Evolutionary conservation across 2,113 vertebrate genomes (phyloP).

Genomic region (Mus spicilegus): DNA sequence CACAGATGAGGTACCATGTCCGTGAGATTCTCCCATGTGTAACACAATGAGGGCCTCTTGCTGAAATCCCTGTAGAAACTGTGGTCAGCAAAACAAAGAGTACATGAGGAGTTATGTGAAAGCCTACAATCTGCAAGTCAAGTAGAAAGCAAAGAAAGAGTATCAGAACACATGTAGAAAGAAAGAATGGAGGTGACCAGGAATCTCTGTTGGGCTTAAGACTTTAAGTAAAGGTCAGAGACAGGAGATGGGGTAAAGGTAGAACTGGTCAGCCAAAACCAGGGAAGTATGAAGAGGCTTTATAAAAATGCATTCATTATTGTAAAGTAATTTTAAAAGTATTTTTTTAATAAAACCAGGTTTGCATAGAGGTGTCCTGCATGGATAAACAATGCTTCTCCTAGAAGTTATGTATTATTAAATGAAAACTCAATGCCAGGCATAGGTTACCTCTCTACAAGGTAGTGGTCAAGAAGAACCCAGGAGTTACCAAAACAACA

Average conservation of each 20-base stretch:
- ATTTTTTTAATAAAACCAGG: neutral
- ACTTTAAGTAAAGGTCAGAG: neutral
- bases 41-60: neutral
- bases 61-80: constrained; percentile 64
- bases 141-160: neutral
- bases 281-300: neutral
- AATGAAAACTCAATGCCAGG: neutral
- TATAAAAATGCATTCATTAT: neutral
- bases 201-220: neutral
- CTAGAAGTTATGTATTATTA: neutral
- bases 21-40: neutral
- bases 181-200: neutral
- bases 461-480: neutral
- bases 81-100: constrained; percentile 28
- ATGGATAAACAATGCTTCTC: neutral
- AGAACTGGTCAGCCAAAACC: neutral
- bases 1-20: neutral
- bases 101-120: too few species aligned
- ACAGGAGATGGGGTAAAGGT: neutral
- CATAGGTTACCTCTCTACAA: neutral
- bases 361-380: neutral
- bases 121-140: too few species aligned
- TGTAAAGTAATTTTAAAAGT: neutral
- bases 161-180: neutral
- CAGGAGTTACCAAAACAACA: neutral